These are phyloP conservation scores for Hiodon alosoides DNA, from an alignment of 2,113 vertebrate genomes.

Conservation along the genomic window DNA sequence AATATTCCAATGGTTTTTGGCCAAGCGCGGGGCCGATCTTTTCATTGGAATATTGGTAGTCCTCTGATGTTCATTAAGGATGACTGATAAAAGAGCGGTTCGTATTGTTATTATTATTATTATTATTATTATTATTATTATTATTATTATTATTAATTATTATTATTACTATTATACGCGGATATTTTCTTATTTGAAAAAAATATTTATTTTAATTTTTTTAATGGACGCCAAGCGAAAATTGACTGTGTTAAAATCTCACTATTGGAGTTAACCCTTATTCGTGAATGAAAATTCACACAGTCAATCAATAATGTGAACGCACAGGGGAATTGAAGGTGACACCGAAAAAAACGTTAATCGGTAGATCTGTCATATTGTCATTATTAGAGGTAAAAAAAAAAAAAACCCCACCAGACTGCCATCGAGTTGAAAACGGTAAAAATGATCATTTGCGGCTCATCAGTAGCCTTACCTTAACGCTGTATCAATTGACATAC, in stretches of 20 bases:
- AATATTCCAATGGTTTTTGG: too few relatives aligned
- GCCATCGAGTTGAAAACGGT: slow-evolving; percentile 9
- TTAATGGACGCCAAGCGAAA: too few relatives aligned
- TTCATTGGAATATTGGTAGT: too few relatives aligned
- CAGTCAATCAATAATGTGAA: slow-evolving; percentile 14
- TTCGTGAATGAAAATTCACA: slow-evolving; percentile 10
- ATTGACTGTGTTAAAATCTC: neutral
- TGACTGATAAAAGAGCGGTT: neutral
- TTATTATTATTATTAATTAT: neutral
- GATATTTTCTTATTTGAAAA: neutral
- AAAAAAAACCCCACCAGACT: slow-evolving; percentile 18
- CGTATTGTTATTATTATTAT: neutral
- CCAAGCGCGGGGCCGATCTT: too few relatives aligned
- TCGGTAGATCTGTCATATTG: slow-evolving; percentile 29
- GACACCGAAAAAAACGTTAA: slow-evolving; percentile 2
- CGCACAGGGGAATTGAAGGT: neutral
- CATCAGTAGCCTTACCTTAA: slow-evolving; percentile 31
- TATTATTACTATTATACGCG: neutral
- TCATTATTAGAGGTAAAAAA: slow-evolving; percentile 32
- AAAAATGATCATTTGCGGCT: slow-evolving; percentile 31
- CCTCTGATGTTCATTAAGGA: neutral
- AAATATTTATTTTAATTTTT: neutral
- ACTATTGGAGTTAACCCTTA: slow-evolving; percentile 1
- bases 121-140: neutral
- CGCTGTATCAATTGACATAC: slow-evolving; percentile 25